These are phyloP conservation scores for Planiliza haematocheilus DNA, from an alignment of 2,113 vertebrate genomes.

Conservation along the genomic window DNA sequence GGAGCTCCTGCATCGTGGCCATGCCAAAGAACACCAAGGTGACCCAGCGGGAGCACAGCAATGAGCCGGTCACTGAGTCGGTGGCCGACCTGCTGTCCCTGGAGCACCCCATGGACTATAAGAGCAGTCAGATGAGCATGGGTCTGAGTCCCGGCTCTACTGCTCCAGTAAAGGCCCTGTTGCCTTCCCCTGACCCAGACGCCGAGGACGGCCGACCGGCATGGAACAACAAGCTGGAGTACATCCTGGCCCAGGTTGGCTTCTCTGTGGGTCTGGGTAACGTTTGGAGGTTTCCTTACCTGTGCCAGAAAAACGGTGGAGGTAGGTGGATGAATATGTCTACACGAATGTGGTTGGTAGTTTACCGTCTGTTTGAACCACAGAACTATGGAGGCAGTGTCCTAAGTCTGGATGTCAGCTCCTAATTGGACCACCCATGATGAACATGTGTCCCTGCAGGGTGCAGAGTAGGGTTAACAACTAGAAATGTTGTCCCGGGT, in stretches of 20 bases:
- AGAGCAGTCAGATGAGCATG: conserved; percentile 93
- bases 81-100: conserved; percentile 97
- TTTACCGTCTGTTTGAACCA: not conserved
- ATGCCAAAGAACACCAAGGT: conserved; percentile 99
- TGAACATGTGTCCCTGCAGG: conserved; percentile 22
- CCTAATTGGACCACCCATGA: conserved; percentile 23
- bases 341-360: not conserved
- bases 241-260: conserved; percentile 97
- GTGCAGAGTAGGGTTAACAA: conserved; percentile 29
- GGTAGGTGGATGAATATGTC: conserved; percentile 82
- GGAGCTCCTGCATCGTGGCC: conserved; percentile 26
- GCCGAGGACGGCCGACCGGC: conserved; percentile 91
- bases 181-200: conserved; percentile 86
- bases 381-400: not conserved
- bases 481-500: conserved; percentile 26
- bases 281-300: conserved; percentile 98
- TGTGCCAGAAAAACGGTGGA: conserved; percentile 99
- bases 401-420: not conserved
- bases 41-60: conserved; percentile 95
- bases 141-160: conserved; percentile 82
- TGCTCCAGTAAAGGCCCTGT: conserved; percentile 85
- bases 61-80: conserved; percentile 96
- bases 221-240: conserved; percentile 98
- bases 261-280: conserved; percentile 98
- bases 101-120: conserved; percentile 97